Percentiles rank a stretch among this genome's conserved stretches.
These are phyloP conservation scores for Globicephala melas DNA, from an alignment of 2,113 vertebrate genomes.

Conservation along the genomic window DNA sequence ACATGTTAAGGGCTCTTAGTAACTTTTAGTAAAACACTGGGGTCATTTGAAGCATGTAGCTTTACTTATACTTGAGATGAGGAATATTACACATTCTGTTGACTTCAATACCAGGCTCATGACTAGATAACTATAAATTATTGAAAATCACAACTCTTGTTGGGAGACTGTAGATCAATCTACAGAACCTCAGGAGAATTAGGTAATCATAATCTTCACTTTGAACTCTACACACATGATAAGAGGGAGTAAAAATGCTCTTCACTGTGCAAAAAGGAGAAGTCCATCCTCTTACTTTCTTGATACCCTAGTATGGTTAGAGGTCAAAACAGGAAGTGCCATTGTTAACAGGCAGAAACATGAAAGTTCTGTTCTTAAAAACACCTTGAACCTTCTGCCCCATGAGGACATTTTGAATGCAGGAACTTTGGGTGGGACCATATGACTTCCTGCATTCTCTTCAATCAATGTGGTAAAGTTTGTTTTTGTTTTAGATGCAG, in stretches of 20 bases:
- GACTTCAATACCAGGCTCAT: background rate
- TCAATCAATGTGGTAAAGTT: constrained; percentile 50
- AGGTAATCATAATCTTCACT: background rate
- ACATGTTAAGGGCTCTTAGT: background rate
- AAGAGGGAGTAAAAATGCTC: background rate
- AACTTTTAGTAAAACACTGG: background rate
- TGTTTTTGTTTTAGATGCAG: constrained; percentile 62
- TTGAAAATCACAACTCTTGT: background rate
- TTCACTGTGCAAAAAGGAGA: constrained; percentile 33
- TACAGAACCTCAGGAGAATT: background rate
- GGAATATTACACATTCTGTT: background rate
- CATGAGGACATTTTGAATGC: constrained; percentile 51
- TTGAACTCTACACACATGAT: background rate
- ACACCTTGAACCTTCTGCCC: constrained; percentile 46
- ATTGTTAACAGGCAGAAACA: constrained; percentile 61
- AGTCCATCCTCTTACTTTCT: background rate
- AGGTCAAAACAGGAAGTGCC: constrained; percentile 71
- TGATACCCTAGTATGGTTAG: background rate
- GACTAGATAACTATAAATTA: background rate
- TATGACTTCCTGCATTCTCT: constrained; percentile 66
- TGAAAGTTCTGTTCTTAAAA: constrained; percentile 62
- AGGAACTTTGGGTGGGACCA: constrained; percentile 56
- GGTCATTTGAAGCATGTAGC: background rate
- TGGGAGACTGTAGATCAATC: background rate
- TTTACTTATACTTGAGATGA: background rate